Evolutionary conservation across 2,113 vertebrate species (phyloP).

Genomic region (Cheirogaleus medius): DNA sequence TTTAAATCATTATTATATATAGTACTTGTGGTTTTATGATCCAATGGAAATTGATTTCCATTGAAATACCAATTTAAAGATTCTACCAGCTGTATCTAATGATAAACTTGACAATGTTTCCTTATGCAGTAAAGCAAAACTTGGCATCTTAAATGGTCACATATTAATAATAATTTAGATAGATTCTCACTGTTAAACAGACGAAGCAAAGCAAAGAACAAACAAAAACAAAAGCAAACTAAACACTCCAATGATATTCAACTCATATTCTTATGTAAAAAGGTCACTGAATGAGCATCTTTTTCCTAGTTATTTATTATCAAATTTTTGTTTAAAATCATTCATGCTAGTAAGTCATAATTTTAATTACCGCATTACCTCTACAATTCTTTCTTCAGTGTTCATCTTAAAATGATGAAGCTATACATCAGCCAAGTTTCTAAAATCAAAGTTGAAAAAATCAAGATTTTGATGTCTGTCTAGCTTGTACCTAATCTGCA

Average conservation of each 20-base stretch:
- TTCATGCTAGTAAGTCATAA: neutral
- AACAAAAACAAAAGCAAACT: neutral
- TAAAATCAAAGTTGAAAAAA: slow-evolving; percentile 79
- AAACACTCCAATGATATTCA: neutral
- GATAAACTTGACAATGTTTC: neutral
- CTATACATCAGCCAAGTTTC: slow-evolving; percentile 84
- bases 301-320: neutral
- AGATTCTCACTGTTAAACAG: neutral
- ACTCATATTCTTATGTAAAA: neutral
- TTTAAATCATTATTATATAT: neutral
- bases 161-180: neutral
- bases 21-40: neutral
- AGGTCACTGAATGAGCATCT: neutral
- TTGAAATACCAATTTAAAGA: neutral
- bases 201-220: neutral
- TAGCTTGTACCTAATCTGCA: slow-evolving; percentile 86
- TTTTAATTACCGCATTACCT: slow-evolving; percentile 72
- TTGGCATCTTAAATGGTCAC: neutral
- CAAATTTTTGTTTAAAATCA: neutral
- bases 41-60: neutral
- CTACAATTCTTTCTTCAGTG: slow-evolving; percentile 81
- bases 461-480: slow-evolving; percentile 83
- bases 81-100: neutral
- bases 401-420: slow-evolving; percentile 83
- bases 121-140: neutral